Conservation (phyloP, 1,140 invertebrate genomes). For the Sinella curviseta region DNA sequence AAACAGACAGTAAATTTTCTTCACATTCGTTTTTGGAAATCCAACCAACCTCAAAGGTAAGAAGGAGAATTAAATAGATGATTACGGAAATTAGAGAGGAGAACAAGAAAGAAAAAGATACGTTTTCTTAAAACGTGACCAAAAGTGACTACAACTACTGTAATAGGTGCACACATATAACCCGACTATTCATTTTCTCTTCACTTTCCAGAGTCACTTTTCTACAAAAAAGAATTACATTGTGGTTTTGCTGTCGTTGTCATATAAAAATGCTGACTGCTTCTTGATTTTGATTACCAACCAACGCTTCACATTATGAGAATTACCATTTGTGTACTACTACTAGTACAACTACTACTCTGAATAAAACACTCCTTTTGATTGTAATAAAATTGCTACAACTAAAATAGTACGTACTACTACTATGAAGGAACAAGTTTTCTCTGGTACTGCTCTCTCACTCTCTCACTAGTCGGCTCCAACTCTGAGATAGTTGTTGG, state of each 20-base stretch:
- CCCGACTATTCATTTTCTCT: no score
- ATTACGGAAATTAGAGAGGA: neutral
- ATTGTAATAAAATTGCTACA: conserved; percentile 3
- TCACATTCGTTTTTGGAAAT: neutral
- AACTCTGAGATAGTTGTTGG: neutral
- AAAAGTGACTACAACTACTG: neutral
- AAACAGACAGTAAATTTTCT: neutral
- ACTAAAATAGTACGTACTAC: neutral
- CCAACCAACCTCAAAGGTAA: neutral
- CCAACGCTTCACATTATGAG: no score
- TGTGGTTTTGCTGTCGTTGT: neutral
- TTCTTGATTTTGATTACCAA: neutral
- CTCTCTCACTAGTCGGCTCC: neutral
- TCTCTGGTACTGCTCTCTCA: neutral
- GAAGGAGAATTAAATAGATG: neutral
- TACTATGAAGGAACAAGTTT: conserved; percentile 3
- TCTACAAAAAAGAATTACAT: neutral
- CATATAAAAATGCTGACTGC: neutral
- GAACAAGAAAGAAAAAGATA: neutral
- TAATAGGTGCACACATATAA: no score
- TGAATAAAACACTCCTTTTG: neutral
- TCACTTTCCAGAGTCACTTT: neutral
- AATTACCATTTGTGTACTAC: no score
- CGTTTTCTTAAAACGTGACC: neutral
- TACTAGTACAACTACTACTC: no score